phyloP scores from a whole-genome alignment of 2,113 vertebrate species.

The Perccottus glenii region DNA sequence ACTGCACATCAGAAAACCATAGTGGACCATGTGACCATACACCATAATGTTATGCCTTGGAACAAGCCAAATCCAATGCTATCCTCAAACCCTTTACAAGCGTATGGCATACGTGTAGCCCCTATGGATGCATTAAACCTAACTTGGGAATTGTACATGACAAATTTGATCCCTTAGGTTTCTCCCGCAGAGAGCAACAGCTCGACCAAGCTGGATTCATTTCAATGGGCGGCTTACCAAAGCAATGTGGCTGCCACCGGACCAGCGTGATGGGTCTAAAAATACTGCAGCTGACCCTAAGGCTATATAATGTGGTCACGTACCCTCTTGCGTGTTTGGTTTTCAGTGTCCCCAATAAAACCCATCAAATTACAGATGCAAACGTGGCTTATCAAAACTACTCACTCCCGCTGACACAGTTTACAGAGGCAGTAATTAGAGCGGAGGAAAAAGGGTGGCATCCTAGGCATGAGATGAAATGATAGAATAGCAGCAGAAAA shows the following conservation, averaged over 20 bases:
- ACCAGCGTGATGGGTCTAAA: slow-evolving; percentile 62
- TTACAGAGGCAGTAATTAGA: slow-evolving; percentile 73
- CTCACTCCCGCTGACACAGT: slow-evolving; percentile 65
- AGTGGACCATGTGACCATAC: neutral
- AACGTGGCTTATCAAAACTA: slow-evolving; percentile 71
- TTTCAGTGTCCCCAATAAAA: slow-evolving; percentile 69
- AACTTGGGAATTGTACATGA: slow-evolving; percentile 38
- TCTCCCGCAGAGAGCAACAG: slow-evolving; percentile 48
- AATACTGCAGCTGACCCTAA: slow-evolving; percentile 54
- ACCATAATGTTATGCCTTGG: neutral
- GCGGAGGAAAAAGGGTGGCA: slow-evolving; percentile 71
- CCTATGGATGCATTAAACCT: slow-evolving; percentile 42
- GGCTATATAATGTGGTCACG: slow-evolving; percentile 70
- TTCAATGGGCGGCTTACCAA: slow-evolving; percentile 73
- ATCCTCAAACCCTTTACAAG: slow-evolving; percentile 9
- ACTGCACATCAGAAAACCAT: neutral
- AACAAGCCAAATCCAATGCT: neutral
- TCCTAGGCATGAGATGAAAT: slow-evolving; percentile 57
- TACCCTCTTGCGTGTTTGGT: slow-evolving; percentile 61
- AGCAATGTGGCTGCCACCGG: slow-evolving; percentile 69
- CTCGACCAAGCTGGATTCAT: slow-evolving; percentile 62
- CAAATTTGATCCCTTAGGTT: slow-evolving; percentile 52
- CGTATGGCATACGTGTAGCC: slow-evolving; percentile 13
- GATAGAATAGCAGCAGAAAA: slow-evolving; percentile 13
- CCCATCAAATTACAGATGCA: slow-evolving; percentile 78